Evolutionary conservation across 2,888 invertebrate species (phyloP), one percentile per base, ranked within the genome.

Genomic region (Xestia ashworthii): DNA sequence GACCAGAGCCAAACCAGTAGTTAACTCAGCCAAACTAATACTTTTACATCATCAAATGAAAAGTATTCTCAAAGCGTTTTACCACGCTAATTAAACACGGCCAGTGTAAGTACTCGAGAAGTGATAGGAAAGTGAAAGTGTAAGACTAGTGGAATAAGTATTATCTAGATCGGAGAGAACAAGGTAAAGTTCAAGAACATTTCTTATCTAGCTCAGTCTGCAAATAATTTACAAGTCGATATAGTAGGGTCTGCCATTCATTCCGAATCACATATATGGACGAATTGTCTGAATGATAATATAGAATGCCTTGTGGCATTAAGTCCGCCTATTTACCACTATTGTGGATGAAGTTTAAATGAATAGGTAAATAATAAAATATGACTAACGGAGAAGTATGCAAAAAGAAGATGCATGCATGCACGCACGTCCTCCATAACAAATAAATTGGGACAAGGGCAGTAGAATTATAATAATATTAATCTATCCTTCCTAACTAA

Each of bases 1-100:
- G 16, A 9, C 11, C 25, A 55, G 12, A 25, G 25, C 14, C 19
- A 66, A 76, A 84, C 62, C 19, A 68, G 38, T 60, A 68, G 25
- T 73, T 80, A 50, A 46, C 66, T 70, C 41, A 64, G 22, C 46
- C 65, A 68, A 83, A 77, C 50, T 41, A 72, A 72, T 75, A 75
- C 74, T 68, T 83, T 75, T 80, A 50, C 62, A 68, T 72, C 53
- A 76, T 66, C 41, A 76, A 86, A 80, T 76, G 48, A 80, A 83
- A 76, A 80, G 41, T 80, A 71, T 64, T 66, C 48, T 72, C 32
- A 38, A 72, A 80, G 77, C 64, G 65, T 80, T 86, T 87, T 81
- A 83, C 70, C 79, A 87, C 86, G 88, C 82, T 80, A 88, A 88
- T 89, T 88, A 87, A 88, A 80, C 89, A 87, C 88, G 72, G 76